Conservation (phyloP, 2,797 vertebrate genomes). For the Steatocranus sp. region DNA sequence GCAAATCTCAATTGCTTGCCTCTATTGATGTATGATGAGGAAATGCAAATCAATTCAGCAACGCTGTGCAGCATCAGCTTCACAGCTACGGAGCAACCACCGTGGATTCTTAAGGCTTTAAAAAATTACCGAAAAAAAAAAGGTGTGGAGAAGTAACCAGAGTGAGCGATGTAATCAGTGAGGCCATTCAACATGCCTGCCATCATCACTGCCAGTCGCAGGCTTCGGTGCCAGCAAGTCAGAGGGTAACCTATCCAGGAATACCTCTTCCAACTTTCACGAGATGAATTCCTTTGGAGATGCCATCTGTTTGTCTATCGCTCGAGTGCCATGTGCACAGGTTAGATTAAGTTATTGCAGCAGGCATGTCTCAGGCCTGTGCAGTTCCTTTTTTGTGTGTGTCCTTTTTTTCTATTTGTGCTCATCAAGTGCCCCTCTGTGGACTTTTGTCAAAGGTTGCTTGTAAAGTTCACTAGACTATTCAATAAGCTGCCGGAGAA, state of each 20-base stretch:
- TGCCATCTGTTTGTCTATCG: conserved; percentile 69
- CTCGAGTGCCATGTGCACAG: conserved; percentile 29
- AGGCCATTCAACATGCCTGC: conserved; percentile 45
- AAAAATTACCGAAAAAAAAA: not conserved
- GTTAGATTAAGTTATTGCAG: conserved; percentile 44
- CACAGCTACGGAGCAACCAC: not conserved
- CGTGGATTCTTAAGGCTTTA: not conserved
- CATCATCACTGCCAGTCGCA: conserved; percentile 40
- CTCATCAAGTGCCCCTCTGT: not conserved
- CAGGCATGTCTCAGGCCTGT: conserved; percentile 23
- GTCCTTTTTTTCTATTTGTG: not conserved
- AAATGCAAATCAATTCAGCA: conserved; percentile 43
- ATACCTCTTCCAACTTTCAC: conserved; percentile 58
- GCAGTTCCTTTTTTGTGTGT: not conserved
- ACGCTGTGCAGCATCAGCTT: conserved; percentile 29
- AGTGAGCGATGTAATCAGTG: conserved; percentile 39
- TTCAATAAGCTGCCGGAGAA: not conserved
- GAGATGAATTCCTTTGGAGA: conserved; percentile 60
- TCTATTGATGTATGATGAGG: conserved; percentile 36
- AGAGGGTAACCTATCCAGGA: conserved; percentile 60
- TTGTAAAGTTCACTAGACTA: not conserved
- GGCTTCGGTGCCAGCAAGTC: conserved; percentile 51
- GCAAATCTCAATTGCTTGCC: conserved; percentile 31
- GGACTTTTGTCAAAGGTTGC: not conserved
- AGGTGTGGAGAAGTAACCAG: conserved; percentile 18